Base-by-base conservation (phyloP, 1,140 invertebrate genomes). In the Drosophila eugracilis region DNA sequence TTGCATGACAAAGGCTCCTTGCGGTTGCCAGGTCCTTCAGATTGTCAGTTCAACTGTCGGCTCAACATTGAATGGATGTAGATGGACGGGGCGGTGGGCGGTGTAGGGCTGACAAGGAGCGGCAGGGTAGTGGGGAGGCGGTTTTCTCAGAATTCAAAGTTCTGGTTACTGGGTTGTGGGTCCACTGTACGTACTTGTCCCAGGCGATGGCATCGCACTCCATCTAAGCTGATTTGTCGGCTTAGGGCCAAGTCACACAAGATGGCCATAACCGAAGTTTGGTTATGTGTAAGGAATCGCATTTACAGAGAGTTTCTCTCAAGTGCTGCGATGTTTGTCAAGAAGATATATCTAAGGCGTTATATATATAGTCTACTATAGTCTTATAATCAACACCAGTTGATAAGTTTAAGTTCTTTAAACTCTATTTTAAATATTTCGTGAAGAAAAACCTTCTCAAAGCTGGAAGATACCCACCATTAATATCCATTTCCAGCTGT, bases 1-100 rank as follows among this genome's bases (percentile, higher is more conserved):
- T 85, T 85, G 83, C 81, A 85, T 85, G 60, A 85, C 73, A 85
- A 85, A 85, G 77, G 49, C 50, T 65, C 41, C 53, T 63, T 80
- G 67, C 67, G 78, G 74, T 69, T 69, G 44, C 67, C 69, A 74
- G 62, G 66, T 84, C 77, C 72, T 85, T 73, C 80, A 86, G 85
- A 80, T 81, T 85, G 81, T 74, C 81, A 85, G 77, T 85, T 81
- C 83, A 81, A 85, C 85, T 85, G 81, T 86, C 81, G 73, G 81
- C 83, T 81, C 81, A 81, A 73, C 65, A 73, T 42, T 57, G 67
- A 60, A 4, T 30, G 28, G 24, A 55, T 30, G 26, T 5, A 4
- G 26, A 1, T 1, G 2, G 26, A 1, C 2, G 26, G 26, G 26
- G 5, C 4, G 34, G 34, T 10, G 36, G 36, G 17, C 36, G 14